Conservation (phyloP, 2,113 vertebrate species). For the Bothrops jararaca region DNA sequence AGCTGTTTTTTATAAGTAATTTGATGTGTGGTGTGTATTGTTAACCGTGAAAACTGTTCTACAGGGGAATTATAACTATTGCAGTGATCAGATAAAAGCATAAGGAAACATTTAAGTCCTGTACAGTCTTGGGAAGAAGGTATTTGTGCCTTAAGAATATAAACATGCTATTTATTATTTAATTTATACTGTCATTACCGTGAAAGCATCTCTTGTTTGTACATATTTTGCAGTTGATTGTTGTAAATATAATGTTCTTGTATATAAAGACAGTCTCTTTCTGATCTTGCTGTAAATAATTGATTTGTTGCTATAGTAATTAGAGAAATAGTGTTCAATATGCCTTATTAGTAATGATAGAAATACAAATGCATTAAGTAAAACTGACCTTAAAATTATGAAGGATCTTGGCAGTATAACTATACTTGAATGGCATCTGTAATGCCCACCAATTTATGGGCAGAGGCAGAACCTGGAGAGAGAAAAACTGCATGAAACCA, state of each 20-base stretch:
- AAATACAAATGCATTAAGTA: conserved; percentile 43
- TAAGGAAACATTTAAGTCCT: conserved; percentile 44
- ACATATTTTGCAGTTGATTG: conserved; percentile 59
- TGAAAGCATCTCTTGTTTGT: conserved; percentile 67
- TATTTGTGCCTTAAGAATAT: conserved; percentile 70
- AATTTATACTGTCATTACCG: conserved; percentile 73
- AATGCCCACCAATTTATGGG: neutral
- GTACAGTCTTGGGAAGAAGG: conserved; percentile 59
- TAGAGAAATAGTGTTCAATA: conserved; percentile 21
- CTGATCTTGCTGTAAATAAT: conserved; percentile 55
- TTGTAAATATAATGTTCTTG: conserved; percentile 69
- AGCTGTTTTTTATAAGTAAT: conserved; percentile 50
- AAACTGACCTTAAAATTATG: neutral
- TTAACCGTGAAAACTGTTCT: neutral
- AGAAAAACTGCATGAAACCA: neutral
- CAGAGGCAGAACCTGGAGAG: neutral
- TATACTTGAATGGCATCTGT: neutral
- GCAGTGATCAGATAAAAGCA: conserved; percentile 36
- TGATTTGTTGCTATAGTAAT: conserved; percentile 26
- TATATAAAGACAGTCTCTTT: conserved; percentile 71
- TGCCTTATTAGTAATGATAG: neutral
- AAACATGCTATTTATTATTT: conserved; percentile 75
- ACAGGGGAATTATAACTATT: conserved; percentile 51
- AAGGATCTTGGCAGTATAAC: neutral
- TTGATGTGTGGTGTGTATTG: conserved; percentile 43